Evolutionary conservation across 2,113 vertebrate genomes (phyloP).

Genomic region (Suncus etruscus): DNA sequence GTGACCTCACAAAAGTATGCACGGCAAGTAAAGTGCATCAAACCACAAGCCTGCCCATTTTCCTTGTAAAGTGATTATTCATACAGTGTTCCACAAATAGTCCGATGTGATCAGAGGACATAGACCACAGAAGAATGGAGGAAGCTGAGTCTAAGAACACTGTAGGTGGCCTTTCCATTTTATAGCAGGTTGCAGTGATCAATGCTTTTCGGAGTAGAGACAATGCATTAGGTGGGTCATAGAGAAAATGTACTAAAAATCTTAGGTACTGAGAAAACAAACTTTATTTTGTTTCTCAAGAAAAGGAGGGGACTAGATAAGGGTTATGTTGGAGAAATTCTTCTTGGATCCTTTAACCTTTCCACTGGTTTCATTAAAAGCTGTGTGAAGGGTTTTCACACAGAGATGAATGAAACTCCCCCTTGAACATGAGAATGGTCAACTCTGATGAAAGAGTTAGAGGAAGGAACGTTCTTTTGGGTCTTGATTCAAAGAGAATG

Average conservation of each 20-base stretch:
- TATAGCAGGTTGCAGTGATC: not conserved
- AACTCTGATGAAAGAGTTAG: conserved; percentile 48
- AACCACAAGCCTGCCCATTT: not conserved
- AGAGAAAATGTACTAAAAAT: not conserved
- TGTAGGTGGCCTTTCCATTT: not conserved
- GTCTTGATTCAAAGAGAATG: conserved; percentile 61
- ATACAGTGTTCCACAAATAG: not conserved
- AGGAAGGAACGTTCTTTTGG: conserved; percentile 40
- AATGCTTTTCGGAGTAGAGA: not conserved
- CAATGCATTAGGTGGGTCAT: not conserved
- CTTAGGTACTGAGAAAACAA: no score
- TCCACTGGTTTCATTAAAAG: conserved; percentile 12
- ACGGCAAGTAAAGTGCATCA: conserved; percentile 28
- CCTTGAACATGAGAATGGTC: conserved; percentile 47
- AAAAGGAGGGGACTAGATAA: not conserved
- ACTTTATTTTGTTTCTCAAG: not conserved
- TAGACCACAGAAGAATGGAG: not conserved
- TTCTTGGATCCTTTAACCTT: conserved; percentile 3
- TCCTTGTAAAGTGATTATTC: conserved; percentile 8
- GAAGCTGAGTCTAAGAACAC: not conserved
- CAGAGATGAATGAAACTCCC: not conserved
- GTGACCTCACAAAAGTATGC: not conserved
- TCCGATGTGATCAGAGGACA: not conserved
- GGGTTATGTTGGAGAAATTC: not conserved
- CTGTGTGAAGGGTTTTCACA: not conserved